A percentile compares a stretch with the other conserved stretches of the same genome.
Evolutionary conservation across 2,113 vertebrate genomes (phyloP).

Genomic region (Lontra canadensis): DNA sequence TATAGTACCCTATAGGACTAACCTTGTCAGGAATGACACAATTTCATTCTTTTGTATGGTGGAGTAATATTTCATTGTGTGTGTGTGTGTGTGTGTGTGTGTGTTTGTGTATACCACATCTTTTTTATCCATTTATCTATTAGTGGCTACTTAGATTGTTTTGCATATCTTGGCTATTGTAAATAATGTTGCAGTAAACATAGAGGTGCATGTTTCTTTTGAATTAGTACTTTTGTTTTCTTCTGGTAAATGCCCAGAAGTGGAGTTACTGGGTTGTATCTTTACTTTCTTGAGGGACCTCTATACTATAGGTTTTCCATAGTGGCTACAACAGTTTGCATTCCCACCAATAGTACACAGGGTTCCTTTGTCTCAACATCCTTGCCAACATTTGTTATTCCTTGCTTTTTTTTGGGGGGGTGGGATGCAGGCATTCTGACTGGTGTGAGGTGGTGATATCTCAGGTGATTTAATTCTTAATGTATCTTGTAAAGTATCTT

Average conservation of each 20-base stretch:
- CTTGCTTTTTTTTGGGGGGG: neutral
- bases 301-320: neutral
- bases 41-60: neutral
- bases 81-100: neutral
- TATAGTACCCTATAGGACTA: neutral
- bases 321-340: neutral
- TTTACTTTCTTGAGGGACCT: neutral
- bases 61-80: neutral
- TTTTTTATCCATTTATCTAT: neutral
- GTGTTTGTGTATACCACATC: neutral
- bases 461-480: slow-evolving; percentile 36
- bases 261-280: neutral
- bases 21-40: neutral
- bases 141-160: neutral
- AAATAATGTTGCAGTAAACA: neutral
- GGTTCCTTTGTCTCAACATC: neutral
- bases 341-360: neutral
- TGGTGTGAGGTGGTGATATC: neutral
- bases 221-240: neutral
- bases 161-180: neutral
- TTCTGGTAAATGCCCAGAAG: neutral
- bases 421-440: neutral
- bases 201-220: neutral
- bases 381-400: neutral
- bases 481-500: slow-evolving; percentile 10